Evolutionary conservation across 2,113 vertebrate species (phyloP), one percentile per base, ranked within the genome.

Genomic region (Lamprologus ornatipinnis): DNA sequence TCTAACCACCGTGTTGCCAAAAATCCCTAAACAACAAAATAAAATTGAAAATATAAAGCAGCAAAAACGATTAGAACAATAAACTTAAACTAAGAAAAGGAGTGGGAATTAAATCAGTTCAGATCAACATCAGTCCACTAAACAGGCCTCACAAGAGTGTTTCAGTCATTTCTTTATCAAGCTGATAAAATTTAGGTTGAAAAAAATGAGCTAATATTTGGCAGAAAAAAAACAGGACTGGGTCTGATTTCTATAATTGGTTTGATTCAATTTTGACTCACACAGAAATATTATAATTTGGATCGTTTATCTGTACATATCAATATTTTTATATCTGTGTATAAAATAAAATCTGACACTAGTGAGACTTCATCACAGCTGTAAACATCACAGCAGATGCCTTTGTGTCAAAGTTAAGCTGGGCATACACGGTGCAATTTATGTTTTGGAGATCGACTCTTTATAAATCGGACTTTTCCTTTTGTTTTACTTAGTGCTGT

Each of bases 31-130:
- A 54, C n/a, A 54, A 54, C 53, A 13, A 55, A 55, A 55, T 1
- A 0, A 55, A 55, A 55, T 4, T 55, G 21, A 55, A 55, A 55
- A 23, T 13, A 55, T 23, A 55, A 54, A 0, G 21, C 21, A 28
- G 4, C 12, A 57, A 57, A 26, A 28, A 28, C 1, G 6, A 0
- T 57, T 28, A 57, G 13, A 57, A 1, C 0, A 1, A 57, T 57
- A 28, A 58, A 9, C 55, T 28, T 54, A 23, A 54, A 53, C 49
- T 51, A 55, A 14, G 21, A 57, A 57, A 28, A 15, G 12, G 54
- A 57, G 55, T 57, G 0, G 13, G 7, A 0, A 0, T 57, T 8
- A 57, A 58, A 58, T 15, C 7, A 57, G 21, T 57, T 57, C 0
- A 57, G 55, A 14, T 57, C 55, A 57, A 28, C 55, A 57, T 26